Evolutionary conservation across 37 sponge, comb jelly and placozoan species (phyloP), one percentile per base, ranked within the genome.

Genomic region (Crambe crambe): DNA sequence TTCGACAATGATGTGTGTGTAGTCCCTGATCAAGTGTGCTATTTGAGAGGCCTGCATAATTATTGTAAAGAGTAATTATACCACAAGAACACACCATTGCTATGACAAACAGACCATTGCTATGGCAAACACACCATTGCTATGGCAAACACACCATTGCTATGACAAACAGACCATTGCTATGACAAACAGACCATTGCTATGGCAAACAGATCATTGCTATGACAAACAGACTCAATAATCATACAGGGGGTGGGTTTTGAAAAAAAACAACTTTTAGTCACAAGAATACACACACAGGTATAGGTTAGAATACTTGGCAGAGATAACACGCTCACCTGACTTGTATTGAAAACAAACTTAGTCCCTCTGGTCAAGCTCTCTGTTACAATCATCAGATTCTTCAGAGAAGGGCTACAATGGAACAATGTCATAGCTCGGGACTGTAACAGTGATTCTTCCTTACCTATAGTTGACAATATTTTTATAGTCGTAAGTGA

Each of bases 301-400:
- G 26, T 34, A 23, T 70, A 37, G 21, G 37, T 37, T 37, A 15
- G 17, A 37, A 29, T 70, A 23, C 37, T 34, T 70, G n/a, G n/a
- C n/a, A n/a, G n/a, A n/a, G n/a, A n/a, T n/a, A n/a, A n/a, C n/a
- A n/a, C n/a, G n/a, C n/a, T 29, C 68, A 96, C 97, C 94, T 96
- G 95, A 76, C 87, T 92, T 8, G 97, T 97, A 79, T 97, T 97
- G 90, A 97, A 97, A 38, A 97, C 92, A 86, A 97, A 97, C 83
- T 94, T 97, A 9, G 95, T 94, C 1, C 97, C 97, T 51, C 84
- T 80, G 21, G 97, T 97, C 69, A 97, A 60, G 62, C 95, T 95
- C 73, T 94, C 97, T 31, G 95, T 94, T 22, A 97, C 92, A 56
- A 97, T 91, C 95, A 97, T 94, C 51, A 97, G 68, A 56, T 86